Conservation (phyloP, 92 coral and sea anemone species). For the Porites lobata region DNA sequence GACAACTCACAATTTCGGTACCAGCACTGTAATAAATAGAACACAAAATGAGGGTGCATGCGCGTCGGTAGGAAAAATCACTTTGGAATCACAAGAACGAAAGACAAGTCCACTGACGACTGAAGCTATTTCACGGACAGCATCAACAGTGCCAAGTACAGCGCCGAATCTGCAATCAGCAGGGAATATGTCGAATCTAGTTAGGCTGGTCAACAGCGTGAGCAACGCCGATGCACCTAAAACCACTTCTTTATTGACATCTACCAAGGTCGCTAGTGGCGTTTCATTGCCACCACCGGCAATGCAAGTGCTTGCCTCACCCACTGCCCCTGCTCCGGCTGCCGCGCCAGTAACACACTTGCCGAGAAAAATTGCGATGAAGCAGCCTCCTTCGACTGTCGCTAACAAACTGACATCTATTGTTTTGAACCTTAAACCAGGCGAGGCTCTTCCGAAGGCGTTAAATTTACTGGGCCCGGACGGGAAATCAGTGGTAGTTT, state of each 20-base stretch:
- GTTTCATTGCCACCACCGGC: neutral
- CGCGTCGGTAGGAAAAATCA: neutral
- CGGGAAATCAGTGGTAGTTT: constrained; percentile 31
- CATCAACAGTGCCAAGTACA: neutral
- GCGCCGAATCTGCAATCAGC: constrained; percentile 1
- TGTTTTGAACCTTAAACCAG: constrained; percentile 33
- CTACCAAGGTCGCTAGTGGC: neutral
- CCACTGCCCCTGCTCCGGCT: neutral
- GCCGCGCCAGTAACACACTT: constrained; percentile 23
- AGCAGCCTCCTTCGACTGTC: neutral
- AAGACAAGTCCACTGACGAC: neutral
- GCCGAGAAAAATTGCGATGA: constrained; percentile 48
- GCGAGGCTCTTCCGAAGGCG: constrained; percentile 46
- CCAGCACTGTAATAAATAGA: neutral
- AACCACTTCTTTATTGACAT: neutral
- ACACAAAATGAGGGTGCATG: neutral
- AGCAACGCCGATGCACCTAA: constrained; percentile 5
- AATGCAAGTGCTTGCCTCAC: neutral
- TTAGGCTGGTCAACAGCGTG: constrained; percentile 24
- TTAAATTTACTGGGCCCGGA: constrained; percentile 39
- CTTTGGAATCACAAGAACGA: neutral
- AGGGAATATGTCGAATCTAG: constrained; percentile 33
- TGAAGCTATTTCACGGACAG: neutral
- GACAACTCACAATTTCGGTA: neutral
- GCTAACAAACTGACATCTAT: neutral